Conservation (phyloP, 2,113 vertebrate genomes). For the Theropithecus gelada region DNA sequence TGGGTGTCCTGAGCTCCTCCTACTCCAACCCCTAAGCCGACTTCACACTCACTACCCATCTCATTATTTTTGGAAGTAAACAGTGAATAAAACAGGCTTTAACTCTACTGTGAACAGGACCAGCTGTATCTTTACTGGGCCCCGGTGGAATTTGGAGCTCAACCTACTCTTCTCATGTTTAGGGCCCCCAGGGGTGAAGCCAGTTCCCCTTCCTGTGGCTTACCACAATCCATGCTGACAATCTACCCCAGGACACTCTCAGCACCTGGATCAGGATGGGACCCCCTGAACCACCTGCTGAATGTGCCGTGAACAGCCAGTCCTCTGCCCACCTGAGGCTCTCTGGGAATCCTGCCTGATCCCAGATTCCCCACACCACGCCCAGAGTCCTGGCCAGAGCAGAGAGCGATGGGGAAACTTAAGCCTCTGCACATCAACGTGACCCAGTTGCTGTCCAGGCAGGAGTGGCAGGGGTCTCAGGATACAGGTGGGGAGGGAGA, state of each 20-base stretch:
- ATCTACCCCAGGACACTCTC: not conserved
- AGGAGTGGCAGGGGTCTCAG: not conserved
- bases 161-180: not conserved
- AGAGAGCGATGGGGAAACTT: accelerated
- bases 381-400: not conserved
- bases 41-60: not conserved
- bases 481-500: not conserved
- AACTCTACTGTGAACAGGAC: not conserved
- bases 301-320: accelerated
- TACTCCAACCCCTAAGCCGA: accelerated
- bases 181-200: not conserved
- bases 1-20: not conserved
- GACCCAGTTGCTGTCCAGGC: not conserved
- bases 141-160: not conserved
- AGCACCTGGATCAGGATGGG: accelerated
- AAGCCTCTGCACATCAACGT: accelerated
- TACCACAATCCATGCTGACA: not conserved
- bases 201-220: not conserved
- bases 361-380: no score
- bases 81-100: not conserved
- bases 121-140: no score
- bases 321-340: not conserved
- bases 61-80: not conserved
- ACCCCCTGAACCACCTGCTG: not conserved
- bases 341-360: not conserved